Conservation (phyloP, 2,113 vertebrate species). For the Progne subis region DNA sequence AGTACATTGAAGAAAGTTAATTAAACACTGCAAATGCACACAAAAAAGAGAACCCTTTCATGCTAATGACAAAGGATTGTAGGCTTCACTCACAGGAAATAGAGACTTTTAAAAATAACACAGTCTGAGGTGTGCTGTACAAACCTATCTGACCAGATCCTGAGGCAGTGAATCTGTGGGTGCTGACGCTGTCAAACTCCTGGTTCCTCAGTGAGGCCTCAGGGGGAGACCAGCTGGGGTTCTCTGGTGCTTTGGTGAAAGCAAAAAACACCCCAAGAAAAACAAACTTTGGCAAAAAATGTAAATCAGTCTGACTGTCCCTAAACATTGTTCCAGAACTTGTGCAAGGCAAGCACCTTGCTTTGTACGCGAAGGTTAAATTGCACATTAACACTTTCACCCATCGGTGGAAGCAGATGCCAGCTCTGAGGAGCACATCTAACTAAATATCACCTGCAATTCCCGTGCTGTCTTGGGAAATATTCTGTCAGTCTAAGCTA, state of each 20-base stretch:
- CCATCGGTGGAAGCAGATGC: background rate
- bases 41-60: background rate
- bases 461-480: background rate
- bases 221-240: background rate
- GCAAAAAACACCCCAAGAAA: background rate
- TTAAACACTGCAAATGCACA: constrained; percentile 59
- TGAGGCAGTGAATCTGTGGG: background rate
- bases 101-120: background rate
- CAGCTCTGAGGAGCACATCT: background rate
- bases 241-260: background rate
- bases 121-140: background rate
- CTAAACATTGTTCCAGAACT: background rate
- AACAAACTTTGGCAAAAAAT: background rate
- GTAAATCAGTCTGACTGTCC: background rate
- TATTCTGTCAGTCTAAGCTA: background rate
- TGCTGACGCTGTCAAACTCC: background rate
- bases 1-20: constrained; percentile 49
- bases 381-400: background rate
- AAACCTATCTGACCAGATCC: background rate
- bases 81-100: background rate
- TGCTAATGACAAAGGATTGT: background rate
- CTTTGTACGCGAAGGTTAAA: background rate
- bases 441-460: background rate
- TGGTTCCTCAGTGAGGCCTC: background rate
- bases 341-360: background rate